phyloP scores from a whole-genome alignment of 2,797 vertebrate genomes.

The Aldrovandia affinis region DNA sequence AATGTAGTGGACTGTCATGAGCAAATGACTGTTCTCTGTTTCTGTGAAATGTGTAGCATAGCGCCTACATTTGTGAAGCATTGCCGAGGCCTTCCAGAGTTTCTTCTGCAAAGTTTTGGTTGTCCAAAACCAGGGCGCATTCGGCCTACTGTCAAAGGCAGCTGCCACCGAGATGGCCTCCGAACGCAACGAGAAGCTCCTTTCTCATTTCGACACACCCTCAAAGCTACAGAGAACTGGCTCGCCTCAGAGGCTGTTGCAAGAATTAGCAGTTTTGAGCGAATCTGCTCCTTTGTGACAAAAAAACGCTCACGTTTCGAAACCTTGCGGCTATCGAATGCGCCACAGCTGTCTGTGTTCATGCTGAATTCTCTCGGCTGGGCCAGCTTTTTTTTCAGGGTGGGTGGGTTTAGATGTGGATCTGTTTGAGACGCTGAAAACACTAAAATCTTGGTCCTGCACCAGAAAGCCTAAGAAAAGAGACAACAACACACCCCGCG shows the following conservation, averaged over 20 bases:
- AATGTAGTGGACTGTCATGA: not conserved
- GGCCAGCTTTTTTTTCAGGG: not conserved
- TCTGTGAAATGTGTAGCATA: not conserved
- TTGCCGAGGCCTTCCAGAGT: not conserved
- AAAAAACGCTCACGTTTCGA: not conserved
- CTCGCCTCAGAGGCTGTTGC: not conserved
- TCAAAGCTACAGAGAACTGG: not conserved
- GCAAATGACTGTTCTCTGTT: not conserved
- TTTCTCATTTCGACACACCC: not conserved
- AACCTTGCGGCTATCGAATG: not conserved
- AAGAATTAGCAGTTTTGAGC: not conserved
- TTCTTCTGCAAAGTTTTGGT: not conserved
- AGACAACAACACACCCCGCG: not conserved
- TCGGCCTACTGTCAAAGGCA: not conserved
- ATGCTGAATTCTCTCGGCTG: too few relatives aligned
- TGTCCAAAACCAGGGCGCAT: not conserved
- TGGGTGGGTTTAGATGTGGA: not conserved
- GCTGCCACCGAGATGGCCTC: not conserved
- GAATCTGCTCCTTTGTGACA: not conserved
- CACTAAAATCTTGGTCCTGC: too few relatives aligned
- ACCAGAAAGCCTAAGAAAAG: not conserved
- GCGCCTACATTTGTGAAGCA: too few relatives aligned
- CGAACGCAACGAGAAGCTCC: not conserved
- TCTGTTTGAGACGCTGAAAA: not conserved
- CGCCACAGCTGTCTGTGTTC: not conserved